Percentiles rank a stretch among this genome's conserved stretches.
Evolutionary conservation across 1,140 invertebrate genomes (phyloP).

Genomic region (Drosophila carrolli): DNA sequence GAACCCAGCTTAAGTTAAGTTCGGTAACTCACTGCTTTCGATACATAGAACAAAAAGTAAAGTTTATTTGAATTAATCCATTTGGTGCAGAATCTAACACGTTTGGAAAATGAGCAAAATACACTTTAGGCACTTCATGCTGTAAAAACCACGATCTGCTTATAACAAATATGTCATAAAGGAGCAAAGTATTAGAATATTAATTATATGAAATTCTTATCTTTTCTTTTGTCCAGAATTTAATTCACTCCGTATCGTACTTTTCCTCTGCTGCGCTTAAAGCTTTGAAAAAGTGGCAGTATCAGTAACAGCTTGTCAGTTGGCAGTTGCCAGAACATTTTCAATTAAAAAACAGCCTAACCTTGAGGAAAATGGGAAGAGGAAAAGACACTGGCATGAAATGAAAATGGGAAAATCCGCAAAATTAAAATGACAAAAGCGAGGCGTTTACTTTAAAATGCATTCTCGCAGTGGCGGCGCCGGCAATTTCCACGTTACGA

Average conservation of each 20-base stretch:
- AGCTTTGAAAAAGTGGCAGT: conserved; percentile 28
- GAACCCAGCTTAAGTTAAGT: conserved; percentile 15
- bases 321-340: conserved; percentile 66
- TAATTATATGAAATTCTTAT: not conserved
- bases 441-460: conserved; percentile 78
- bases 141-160: not conserved
- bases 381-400: conserved; percentile 36
- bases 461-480: conserved; percentile 48
- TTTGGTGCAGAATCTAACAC: too few relatives aligned
- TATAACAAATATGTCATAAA: too few relatives aligned
- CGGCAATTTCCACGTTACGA: conserved; percentile 72
- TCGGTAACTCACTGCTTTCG: conserved; percentile 1
- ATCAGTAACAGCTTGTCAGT: conserved; percentile 51
- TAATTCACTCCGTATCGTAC: not conserved
- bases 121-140: too few relatives aligned
- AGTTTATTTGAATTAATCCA: not conserved
- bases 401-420: conserved; percentile 75
- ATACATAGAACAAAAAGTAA: not conserved
- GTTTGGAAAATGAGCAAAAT: too few relatives aligned
- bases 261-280: not conserved
- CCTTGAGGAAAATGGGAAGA: conserved; percentile 46
- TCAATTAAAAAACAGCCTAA: conserved; percentile 78
- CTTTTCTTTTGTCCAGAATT: not conserved
- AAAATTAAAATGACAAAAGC: conserved; percentile 83
- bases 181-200: too few relatives aligned